A percentile compares a stretch with the other conserved stretches of the same genome.
Evolutionary conservation across 2,113 vertebrate species (phyloP).

Genomic region (Albula glossodonta): DNA sequence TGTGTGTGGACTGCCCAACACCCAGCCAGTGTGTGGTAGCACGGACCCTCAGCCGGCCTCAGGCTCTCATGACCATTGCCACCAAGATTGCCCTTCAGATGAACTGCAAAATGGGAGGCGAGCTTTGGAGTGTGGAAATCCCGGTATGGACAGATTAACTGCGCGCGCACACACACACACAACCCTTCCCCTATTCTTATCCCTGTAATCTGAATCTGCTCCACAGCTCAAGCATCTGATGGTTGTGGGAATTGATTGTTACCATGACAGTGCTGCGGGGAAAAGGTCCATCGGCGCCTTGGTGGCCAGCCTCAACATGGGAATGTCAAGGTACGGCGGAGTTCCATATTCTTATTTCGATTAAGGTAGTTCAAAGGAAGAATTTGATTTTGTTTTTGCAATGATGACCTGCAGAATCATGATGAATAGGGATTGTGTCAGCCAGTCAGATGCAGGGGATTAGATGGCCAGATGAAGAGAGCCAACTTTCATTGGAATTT

Average conservation of each 20-base stretch:
- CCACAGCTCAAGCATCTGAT: conserved; percentile 89
- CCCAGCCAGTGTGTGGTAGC: conserved; percentile 92
- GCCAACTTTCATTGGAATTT: too few species aligned
- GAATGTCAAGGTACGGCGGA: conserved; percentile 81
- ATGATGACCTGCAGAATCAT: too few species aligned
- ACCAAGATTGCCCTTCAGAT: conserved; percentile 94
- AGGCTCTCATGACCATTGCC: conserved; percentile 79
- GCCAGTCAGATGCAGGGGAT: too few species aligned
- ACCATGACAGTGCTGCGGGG: conserved; percentile 83
- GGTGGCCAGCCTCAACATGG: conserved; percentile 87
- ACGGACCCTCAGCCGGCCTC: conserved; percentile 80
- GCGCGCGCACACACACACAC: neutral
- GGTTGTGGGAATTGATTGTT: conserved; percentile 94
- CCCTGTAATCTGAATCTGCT: neutral
- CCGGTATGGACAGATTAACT: conserved; percentile 72
- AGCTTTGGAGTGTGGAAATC: conserved; percentile 92
- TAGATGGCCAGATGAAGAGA: too few species aligned
- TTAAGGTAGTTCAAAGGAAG: neutral
- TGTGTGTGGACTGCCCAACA: conserved; percentile 88
- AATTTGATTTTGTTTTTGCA: neutral
- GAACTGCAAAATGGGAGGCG: conserved; percentile 95
- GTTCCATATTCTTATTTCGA: neutral
- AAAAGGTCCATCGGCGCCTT: conserved; percentile 86
- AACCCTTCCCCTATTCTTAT: neutral
- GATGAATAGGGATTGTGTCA: too few species aligned